Evolutionary conservation across 2,113 vertebrate species (phyloP).

Genomic region (Microtus richardsoni): DNA sequence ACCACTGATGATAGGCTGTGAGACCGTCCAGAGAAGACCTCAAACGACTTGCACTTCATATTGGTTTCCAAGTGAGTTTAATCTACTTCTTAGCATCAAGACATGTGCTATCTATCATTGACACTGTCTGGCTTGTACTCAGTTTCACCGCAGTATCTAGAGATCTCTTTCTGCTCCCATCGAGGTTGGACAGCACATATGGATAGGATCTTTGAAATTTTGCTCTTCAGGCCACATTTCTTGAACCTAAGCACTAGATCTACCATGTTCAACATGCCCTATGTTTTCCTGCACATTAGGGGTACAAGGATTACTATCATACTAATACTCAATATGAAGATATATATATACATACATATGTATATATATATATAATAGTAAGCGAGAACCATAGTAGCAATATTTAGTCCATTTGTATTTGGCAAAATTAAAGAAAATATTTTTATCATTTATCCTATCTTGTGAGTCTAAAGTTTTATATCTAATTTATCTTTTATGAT

Average conservation of each 20-base stretch:
- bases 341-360: too few relatives aligned
- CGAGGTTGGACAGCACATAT: neutral
- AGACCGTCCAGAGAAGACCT: neutral
- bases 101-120: neutral
- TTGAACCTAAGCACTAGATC: neutral
- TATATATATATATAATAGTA: too few relatives aligned
- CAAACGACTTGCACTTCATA: rapidly evolving
- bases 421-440: too few relatives aligned
- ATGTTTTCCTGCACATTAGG: neutral
- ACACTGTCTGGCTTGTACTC: rapidly evolving
- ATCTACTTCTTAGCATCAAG: neutral
- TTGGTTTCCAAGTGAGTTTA: neutral
- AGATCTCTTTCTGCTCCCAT: neutral
- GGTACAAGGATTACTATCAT: neutral
- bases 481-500: too few relatives aligned
- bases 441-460: too few relatives aligned
- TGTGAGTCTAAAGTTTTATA: too few relatives aligned
- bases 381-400: too few relatives aligned
- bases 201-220: neutral
- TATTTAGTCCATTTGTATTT: too few relatives aligned
- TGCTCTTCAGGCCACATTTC: neutral
- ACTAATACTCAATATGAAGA: neutral
- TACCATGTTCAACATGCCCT: neutral
- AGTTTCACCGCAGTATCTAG: neutral
- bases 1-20: too few relatives aligned